A percentile compares a stretch with the other conserved stretches of the same genome.
These are phyloP conservation scores for Drosophila biarmipes DNA, from an alignment of 1,140 invertebrate species.

Conservation along the genomic window DNA sequence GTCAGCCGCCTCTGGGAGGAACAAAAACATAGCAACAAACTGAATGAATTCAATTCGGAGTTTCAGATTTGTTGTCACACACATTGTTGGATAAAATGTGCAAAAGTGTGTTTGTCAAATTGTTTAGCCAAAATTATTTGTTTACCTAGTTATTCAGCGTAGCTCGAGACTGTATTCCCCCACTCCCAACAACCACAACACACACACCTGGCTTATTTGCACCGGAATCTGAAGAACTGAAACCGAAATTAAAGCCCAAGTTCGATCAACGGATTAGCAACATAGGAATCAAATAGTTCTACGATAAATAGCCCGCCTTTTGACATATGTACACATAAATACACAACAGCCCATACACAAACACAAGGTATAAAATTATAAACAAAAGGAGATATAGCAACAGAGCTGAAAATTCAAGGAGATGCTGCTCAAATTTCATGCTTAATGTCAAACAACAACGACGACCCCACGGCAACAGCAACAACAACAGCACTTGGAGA, in stretches of 20 bases:
- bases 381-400: slow-evolving; percentile 29
- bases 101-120: slow-evolving; percentile 78
- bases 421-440: slow-evolving; percentile 67
- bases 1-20: slow-evolving; percentile 26
- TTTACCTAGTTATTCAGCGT: slow-evolving; percentile 70
- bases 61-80: slow-evolving; percentile 42
- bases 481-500: slow-evolving; percentile 26
- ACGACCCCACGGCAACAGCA: slow-evolving; percentile 31
- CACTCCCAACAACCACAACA: neutral
- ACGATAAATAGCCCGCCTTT: slow-evolving; percentile 39
- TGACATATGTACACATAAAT: slow-evolving; percentile 43
- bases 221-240: slow-evolving; percentile 3
- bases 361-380: slow-evolving; percentile 8
- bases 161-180: slow-evolving; percentile 59
- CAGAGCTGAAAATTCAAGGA: slow-evolving; percentile 48
- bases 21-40: slow-evolving; percentile 7
- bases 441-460: slow-evolving; percentile 66
- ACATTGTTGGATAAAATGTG: slow-evolving; percentile 69
- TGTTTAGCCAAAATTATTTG: slow-evolving; percentile 80
- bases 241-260: slow-evolving; percentile 3
- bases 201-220: slow-evolving; percentile 27
- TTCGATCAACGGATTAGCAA: slow-evolving; percentile 9
- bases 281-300: slow-evolving; percentile 25
- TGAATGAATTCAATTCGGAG: slow-evolving; percentile 28
- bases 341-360: slow-evolving; percentile 24